Evolutionary conservation across 2,888 invertebrate species (phyloP).

Genomic region (Crossocerus cetratus): DNA sequence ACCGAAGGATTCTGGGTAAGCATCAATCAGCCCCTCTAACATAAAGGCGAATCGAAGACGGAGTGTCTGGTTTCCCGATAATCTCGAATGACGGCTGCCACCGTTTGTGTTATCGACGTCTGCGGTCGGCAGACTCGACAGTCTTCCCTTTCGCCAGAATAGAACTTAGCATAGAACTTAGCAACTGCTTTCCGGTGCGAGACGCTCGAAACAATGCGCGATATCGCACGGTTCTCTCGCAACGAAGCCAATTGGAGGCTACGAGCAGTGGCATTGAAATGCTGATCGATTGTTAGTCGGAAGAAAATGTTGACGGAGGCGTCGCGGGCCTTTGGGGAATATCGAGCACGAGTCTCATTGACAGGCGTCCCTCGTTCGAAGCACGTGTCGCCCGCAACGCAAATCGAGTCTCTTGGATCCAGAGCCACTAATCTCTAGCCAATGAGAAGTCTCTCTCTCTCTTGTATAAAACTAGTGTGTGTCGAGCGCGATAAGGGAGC

Average conservation of each 20-base stretch:
- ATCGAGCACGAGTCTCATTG: neutral
- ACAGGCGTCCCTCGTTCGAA: neutral
- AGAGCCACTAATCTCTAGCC: neutral
- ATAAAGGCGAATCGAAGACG: neutral
- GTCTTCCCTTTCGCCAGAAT: no score
- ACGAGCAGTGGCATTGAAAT: neutral
- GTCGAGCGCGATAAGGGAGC: neutral
- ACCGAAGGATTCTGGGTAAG: conserved; percentile 42
- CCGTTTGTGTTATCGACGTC: no score
- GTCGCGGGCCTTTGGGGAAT: neutral
- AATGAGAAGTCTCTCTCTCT: no score
- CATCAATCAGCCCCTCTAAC: no score
- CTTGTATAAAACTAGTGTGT: no score
- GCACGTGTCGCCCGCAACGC: neutral
- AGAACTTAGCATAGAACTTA: no score
- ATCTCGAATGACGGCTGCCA: no score
- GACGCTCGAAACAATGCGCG: no score
- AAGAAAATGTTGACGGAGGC: neutral
- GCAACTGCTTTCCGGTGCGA: no score
- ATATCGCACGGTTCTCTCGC: neutral
- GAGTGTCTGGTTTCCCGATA: no score
- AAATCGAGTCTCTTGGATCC: neutral
- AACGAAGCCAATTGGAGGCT: neutral
- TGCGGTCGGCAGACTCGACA: no score
- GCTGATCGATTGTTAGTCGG: neutral